These are phyloP conservation scores for Nasonovia ribisnigri DNA, from an alignment of 2,888 invertebrate genomes.

Conservation along the genomic window DNA sequence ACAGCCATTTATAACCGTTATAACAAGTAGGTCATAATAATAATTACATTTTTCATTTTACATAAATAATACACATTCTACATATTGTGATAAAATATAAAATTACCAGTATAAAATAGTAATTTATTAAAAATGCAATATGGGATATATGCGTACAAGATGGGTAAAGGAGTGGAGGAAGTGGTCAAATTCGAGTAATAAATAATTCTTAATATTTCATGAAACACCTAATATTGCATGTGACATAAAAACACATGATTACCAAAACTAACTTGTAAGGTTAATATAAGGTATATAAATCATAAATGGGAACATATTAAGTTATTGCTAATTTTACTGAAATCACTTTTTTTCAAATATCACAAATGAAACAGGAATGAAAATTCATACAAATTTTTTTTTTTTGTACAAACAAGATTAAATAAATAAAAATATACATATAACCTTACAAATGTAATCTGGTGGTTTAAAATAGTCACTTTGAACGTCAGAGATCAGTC, in stretches of 20 bases:
- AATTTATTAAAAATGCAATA: no score
- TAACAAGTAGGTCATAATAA: neutral
- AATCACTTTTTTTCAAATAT: neutral
- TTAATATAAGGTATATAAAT: neutral
- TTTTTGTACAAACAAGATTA: neutral
- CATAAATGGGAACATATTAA: conserved; percentile 10
- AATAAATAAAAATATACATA: neutral
- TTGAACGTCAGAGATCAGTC: conserved; percentile 39
- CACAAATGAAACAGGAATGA: conserved; percentile 34
- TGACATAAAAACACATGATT: neutral
- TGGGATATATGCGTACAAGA: neutral
- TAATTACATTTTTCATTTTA: neutral
- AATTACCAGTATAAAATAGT: neutral
- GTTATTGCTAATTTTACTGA: neutral
- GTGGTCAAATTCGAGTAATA: neutral
- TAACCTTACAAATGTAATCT: neutral
- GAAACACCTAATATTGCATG: neutral
- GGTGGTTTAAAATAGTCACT: neutral
- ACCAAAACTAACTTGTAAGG: neutral
- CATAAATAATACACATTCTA: neutral
- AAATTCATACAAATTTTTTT: conserved; percentile 11
- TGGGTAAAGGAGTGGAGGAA: no score
- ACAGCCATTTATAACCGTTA: neutral
- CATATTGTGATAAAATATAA: neutral
- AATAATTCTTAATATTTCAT: neutral